Percentiles rank a stretch among this genome's conserved stretches.
phyloP scores from a whole-genome alignment of 64 coral and sea anemone genomes.

The Montipora capricornis region DNA sequence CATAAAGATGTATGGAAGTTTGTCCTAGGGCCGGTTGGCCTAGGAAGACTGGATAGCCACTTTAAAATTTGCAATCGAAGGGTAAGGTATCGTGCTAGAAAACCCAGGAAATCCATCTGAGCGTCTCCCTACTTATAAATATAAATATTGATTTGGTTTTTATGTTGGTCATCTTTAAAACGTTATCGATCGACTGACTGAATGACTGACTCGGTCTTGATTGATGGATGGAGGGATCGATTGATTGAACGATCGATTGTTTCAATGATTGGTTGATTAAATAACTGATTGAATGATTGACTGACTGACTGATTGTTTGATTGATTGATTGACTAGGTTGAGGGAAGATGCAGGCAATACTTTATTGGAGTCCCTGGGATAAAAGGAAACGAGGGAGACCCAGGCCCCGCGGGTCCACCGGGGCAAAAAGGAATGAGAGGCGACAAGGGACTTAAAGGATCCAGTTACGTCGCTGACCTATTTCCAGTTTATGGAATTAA shows the following conservation, averaged over 20 bases:
- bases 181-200: too few species aligned
- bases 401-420: constrained; percentile 38
- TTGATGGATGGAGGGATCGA: neutral
- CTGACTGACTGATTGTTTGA: neutral
- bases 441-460: constrained; percentile 14
- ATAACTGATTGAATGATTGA: neutral
- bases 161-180: too few species aligned
- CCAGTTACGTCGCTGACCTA: neutral
- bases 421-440: constrained; percentile 77
- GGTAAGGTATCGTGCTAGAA: too few species aligned
- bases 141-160: too few species aligned
- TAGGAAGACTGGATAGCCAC: too few species aligned
- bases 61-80: too few species aligned
- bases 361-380: constrained; percentile 65
- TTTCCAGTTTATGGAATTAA: constrained; percentile 56
- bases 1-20: too few species aligned
- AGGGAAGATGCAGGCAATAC: constrained; percentile 64
- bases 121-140: too few species aligned
- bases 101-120: too few species aligned
- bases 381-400: constrained; percentile 45
- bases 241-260: neutral
- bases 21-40: too few species aligned
- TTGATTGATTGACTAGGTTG: constrained; percentile 36
- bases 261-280: neutral
- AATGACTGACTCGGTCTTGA: too few species aligned